Evolutionary conservation across 2,797 vertebrate species (phyloP).

Genomic region (Nyctalus aviator): DNA sequence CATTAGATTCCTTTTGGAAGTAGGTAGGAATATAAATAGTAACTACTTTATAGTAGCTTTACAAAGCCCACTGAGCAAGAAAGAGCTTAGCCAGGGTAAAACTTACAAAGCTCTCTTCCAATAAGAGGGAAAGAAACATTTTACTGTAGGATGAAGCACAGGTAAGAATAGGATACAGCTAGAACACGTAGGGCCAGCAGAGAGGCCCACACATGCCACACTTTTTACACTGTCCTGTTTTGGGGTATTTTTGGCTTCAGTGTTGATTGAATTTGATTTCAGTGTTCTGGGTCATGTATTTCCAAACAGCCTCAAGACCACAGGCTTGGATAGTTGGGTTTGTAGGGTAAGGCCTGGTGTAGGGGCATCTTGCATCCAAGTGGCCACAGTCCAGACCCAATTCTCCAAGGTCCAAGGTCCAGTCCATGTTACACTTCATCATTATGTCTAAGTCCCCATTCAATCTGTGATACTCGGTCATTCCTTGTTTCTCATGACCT

Average conservation of each 20-base stretch:
- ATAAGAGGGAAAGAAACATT: neutral
- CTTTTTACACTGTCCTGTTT: neutral
- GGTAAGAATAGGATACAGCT: neutral
- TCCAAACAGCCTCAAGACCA: neutral
- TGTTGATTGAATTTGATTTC: neutral
- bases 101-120: slow-evolving; percentile 1
- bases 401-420: neutral
- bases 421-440: neutral
- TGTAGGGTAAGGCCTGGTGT: too few species aligned
- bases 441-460: neutral
- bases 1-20: slow-evolving; percentile 35
- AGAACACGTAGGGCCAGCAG: neutral
- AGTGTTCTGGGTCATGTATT: neutral
- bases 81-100: neutral
- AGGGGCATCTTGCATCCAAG: neutral
- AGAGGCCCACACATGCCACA: neutral
- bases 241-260: slow-evolving; percentile 9
- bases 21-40: slow-evolving; percentile 7
- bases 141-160: neutral
- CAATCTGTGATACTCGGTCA: neutral
- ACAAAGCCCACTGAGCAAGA: slow-evolving; percentile 9
- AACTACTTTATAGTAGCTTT: neutral
- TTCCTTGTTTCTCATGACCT: neutral
- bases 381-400: neutral
- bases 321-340: too few species aligned